A percentile compares a stretch with the other conserved stretches of the same genome.
phyloP scores from a whole-genome alignment of 2,797 vertebrate species.

The Falco biarmicus region DNA sequence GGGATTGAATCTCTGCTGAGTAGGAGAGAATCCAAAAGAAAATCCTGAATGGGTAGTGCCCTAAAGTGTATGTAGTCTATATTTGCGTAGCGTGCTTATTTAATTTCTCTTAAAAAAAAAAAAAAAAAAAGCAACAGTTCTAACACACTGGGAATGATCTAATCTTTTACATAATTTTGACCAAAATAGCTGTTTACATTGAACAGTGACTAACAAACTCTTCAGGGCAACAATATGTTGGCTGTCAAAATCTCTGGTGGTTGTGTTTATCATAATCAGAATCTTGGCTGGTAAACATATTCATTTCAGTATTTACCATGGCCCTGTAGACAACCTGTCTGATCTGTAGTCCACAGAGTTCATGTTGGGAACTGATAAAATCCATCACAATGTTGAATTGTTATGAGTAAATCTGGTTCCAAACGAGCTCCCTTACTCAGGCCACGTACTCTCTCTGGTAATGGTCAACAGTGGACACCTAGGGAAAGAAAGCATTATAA shows the following conservation, averaged over 20 bases:
- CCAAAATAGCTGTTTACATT: neutral
- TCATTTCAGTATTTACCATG: neutral
- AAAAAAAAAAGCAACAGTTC: neutral
- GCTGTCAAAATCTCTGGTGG: neutral
- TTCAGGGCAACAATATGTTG: neutral
- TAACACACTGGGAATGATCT: neutral
- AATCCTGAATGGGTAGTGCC: neutral
- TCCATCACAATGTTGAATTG: neutral
- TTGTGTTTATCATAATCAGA: neutral
- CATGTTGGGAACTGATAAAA: neutral
- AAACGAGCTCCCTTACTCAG: neutral
- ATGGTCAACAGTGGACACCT: neutral
- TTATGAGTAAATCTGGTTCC: neutral
- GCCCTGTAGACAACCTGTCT: neutral
- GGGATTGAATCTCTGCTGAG: constrained; percentile 9
- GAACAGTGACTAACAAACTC: neutral
- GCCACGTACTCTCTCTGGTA: neutral
- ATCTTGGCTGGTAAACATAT: neutral
- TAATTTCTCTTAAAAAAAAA: neutral
- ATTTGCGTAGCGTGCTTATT: neutral
- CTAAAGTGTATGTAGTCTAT: neutral
- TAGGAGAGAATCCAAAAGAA: neutral
- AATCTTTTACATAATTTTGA: neutral
- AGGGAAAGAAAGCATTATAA: neutral
- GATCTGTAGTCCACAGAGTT: neutral